These are phyloP conservation scores for Triplophysa rosa DNA, from an alignment of 2,113 vertebrate species.

Conservation along the genomic window DNA sequence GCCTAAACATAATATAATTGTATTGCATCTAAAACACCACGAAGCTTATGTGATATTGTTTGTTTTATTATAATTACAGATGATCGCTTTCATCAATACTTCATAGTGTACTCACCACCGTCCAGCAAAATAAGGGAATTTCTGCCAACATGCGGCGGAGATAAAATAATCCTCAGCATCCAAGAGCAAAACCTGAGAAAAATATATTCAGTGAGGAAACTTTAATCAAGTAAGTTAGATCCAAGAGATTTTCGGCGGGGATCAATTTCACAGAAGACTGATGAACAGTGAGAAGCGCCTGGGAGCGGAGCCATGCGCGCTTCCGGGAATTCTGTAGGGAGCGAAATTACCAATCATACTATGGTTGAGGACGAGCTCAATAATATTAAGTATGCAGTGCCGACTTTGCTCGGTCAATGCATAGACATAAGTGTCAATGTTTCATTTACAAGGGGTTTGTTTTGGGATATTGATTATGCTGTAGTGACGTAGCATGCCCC, in stretches of 20 bases:
- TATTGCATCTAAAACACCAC: not conserved
- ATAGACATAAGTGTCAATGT: too few species aligned
- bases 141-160: not conserved
- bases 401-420: not conserved
- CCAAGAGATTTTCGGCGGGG: slow-evolving; percentile 46
- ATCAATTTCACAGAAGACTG: not conserved
- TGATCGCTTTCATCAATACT: slow-evolving; percentile 3
- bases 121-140: not conserved
- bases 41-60: not conserved
- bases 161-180: slow-evolving; percentile 34
- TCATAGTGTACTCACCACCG: slow-evolving; percentile 40
- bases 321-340: slow-evolving; percentile 63
- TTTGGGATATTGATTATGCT: not conserved
- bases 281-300: slow-evolving; percentile 46
- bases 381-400: not conserved
- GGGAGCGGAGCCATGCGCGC: slow-evolving; percentile 39
- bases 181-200: slow-evolving; percentile 7
- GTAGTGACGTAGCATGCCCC: not conserved
- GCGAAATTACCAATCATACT: not conserved
- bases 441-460: not conserved
- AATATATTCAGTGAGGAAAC: not conserved
- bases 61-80: too few species aligned
- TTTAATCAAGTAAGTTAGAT: slow-evolving; percentile 6
- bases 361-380: not conserved
- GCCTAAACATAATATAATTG: not conserved